Evolutionary conservation across 2,113 vertebrate genomes (phyloP), one percentile per base, ranked within the genome.

Genomic region (Pimephales promelas): DNA sequence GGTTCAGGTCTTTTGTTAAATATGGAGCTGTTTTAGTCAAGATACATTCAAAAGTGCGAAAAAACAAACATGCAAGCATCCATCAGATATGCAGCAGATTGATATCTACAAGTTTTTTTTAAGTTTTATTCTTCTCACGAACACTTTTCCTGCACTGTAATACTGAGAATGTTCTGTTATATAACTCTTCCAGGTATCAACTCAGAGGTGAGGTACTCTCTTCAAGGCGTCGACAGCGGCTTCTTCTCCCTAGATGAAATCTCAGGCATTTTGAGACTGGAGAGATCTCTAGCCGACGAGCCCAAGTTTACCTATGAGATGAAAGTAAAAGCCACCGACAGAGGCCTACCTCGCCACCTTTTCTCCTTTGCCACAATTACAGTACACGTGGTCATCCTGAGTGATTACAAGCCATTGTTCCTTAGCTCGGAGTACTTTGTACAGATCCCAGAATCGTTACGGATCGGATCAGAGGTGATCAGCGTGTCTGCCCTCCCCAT

Each of bases 181-280:
- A 1, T 54, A 70, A 81, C 64, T 81, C 61, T 89, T 70, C 0
- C 93, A 99, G 98, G 97, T 74, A 87, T 94, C 88, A 99, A 99
- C 0, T 95, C 97, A 0, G 97, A 98, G 87, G 96, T 99, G 71
- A 89, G 94, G 14, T 99, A 99, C 87, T 95, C 95, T 10, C 93
- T 99, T 52, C 87, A 92, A 52, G 93, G 95, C 1, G 95, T 95
- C 0, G 95, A 95, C 5, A 92, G 93, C 2, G 95, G 95, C 3
- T 96, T 94, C 89, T 99, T 99, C 87, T 97, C 97, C 10, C 91
- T 99, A 40, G 97, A 99, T 3, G 95, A 97, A 86, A 93, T 93
- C 84, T 97, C 98, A 0, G 98, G 98, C 2, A 93, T 99, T 76
- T 93, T 98, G 75, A 95, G 96, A 0, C 90, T 99, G 89, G 97